A percentile compares a stretch with the other conserved stretches of the same genome.
Conservation (phyloP, 2,888 invertebrate genomes). For the Pomacea canaliculata region DNA sequence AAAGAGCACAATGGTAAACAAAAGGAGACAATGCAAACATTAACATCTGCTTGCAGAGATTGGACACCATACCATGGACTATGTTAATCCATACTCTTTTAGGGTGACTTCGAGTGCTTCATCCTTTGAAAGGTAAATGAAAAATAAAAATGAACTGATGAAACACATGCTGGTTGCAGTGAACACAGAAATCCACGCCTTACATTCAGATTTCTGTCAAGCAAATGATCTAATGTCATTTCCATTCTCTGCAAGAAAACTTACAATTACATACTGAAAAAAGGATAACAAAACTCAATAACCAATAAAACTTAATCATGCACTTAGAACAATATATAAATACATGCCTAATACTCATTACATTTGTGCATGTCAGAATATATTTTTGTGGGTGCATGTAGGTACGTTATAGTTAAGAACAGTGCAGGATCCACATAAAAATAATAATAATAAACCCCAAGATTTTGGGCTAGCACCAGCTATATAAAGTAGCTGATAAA, state of each 20-base stretch:
- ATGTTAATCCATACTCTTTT: conserved; percentile 93
- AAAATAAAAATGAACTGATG: conserved; percentile 1
- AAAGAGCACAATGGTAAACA: no score
- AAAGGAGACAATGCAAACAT: no score
- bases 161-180: conserved; percentile 1
- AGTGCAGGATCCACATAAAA: no score
- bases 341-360: no score
- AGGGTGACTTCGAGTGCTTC: conserved; percentile 94
- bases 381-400: no score
- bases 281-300: background rate
- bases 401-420: no score
- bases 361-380: no score
- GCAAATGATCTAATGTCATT: background rate
- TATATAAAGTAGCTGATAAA: no score
- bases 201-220: conserved; percentile 7
- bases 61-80: conserved; percentile 54
- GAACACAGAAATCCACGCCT: background rate
- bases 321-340: no score
- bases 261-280: background rate
- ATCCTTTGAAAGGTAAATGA: conserved; percentile 76
- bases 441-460: no score
- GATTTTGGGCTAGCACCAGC: no score
- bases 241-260: background rate
- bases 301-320: background rate
- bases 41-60: background rate